Evolutionary conservation across 2,113 vertebrate genomes (phyloP).

Genomic region (Antigone vipio): DNA sequence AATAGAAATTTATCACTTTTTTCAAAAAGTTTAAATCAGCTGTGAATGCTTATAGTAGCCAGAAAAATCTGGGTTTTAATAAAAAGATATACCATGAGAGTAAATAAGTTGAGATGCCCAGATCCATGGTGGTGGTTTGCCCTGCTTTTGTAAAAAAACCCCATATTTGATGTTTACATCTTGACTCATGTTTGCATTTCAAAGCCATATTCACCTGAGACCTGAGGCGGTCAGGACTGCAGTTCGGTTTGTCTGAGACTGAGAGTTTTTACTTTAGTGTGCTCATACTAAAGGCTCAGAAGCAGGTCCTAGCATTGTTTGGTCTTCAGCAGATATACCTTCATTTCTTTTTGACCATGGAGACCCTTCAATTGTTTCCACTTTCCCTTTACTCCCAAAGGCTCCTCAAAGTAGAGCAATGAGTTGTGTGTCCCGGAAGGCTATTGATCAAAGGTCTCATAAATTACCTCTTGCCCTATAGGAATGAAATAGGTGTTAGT

Average conservation of each 20-base stretch:
- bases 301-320: background rate
- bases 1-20: background rate
- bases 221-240: background rate
- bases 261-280: background rate
- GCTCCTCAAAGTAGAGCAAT: background rate
- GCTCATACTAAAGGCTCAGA: background rate
- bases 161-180: accelerated
- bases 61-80: background rate
- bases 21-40: background rate
- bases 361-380: background rate
- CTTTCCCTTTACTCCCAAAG: background rate
- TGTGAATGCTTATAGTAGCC: background rate
- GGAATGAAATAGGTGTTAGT: background rate
- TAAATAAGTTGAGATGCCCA: background rate
- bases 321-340: background rate
- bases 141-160: background rate
- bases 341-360: background rate
- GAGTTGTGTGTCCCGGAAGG: background rate
- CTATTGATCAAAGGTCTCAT: background rate
- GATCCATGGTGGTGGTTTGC: background rate
- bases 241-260: background rate
- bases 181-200: background rate
- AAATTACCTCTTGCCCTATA: background rate
- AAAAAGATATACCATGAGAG: background rate
- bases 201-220: background rate